Evolutionary conservation across 2,888 invertebrate genomes (phyloP), one percentile per base, ranked within the genome.

Genomic region (Malthinus seriepunctatus): DNA sequence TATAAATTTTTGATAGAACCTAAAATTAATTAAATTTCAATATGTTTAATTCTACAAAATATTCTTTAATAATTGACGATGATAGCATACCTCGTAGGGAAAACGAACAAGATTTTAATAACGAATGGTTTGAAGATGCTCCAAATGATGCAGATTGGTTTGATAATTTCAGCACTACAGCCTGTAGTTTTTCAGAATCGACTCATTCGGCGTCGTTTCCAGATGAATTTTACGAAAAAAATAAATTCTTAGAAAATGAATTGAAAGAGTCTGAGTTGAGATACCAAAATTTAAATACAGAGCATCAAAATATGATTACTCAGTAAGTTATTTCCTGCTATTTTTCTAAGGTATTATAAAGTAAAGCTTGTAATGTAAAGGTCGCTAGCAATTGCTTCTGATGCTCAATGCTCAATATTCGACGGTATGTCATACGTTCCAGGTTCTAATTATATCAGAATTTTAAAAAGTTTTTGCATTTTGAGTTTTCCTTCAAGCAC

Each of bases 261-360:
- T 54, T 71, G 32, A 62, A 62, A 23, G 67, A 70, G 32, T 49
- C 60, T 2, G 71, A 72, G 51, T 59, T 60, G 7, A 67, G 62
- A 56, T 67, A 65, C 33, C 66, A 68, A 60, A 58, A 58, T 47
- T 54, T 72, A 35, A 65, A 67, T 56, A 58, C 56, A n/a, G 70
- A 72, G 60, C 68, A 72, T 48, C 65, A 71, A 48, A 64, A 64
- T 46, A 62, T 69, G 9, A 67, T 65, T 49, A 62, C 59, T 12
- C 65, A 67, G 71, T 71, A 63, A 64, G 62, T 15, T 31, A 32
- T 31, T 46, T 45, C 11, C n/a, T n/a, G n/a, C n/a, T n/a, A n/a
- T n/a, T n/a, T n/a, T n/a, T n/a, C n/a, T n/a, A n/a, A n/a, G n/a
- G n/a, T n/a, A n/a, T n/a, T n/a, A n/a, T n/a, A n/a, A n/a, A n/a